These are phyloP conservation scores for Amblyteles armatorius DNA, from an alignment of 2,888 invertebrate genomes.

Conservation along the genomic window DNA sequence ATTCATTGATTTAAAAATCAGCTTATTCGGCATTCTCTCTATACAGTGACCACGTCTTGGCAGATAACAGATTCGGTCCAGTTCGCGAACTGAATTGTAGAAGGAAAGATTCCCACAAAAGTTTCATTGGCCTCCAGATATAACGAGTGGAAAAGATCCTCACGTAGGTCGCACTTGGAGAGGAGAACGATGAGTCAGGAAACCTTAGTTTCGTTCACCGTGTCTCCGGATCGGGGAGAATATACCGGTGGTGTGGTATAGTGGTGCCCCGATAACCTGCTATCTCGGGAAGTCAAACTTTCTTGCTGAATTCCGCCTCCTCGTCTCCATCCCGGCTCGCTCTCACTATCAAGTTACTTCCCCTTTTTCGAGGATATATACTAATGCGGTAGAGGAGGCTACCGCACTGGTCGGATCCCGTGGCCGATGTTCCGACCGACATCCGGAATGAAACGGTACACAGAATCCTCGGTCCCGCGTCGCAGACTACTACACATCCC, in stretches of 20 bases:
- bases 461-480: slow-evolving; percentile 8
- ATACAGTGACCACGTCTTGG: not conserved
- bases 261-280: slow-evolving; percentile 10
- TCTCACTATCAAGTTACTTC: slow-evolving; percentile 31
- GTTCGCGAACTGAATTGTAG: not conserved
- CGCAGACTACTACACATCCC: slow-evolving; percentile 17
- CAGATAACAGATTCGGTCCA: not conserved
- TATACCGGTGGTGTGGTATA: slow-evolving; percentile 1
- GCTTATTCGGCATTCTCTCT: not conserved
- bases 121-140: not conserved
- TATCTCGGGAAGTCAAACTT: slow-evolving; percentile 48
- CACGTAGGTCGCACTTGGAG: not conserved
- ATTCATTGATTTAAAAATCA: not conserved
- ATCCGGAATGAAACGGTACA: slow-evolving; percentile 25
- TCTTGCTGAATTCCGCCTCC: slow-evolving; percentile 4
- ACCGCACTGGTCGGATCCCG: not conserved
- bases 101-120: not conserved
- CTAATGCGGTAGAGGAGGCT: not conserved
- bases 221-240: not conserved
- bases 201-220: not conserved
- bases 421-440: slow-evolving; percentile 14
- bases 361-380: slow-evolving; percentile 29
- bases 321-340: not conserved
- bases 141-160: not conserved
- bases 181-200: not conserved